Conservation (phyloP, 1,140 invertebrate genomes). For the Caerostris extrusa region DNA sequence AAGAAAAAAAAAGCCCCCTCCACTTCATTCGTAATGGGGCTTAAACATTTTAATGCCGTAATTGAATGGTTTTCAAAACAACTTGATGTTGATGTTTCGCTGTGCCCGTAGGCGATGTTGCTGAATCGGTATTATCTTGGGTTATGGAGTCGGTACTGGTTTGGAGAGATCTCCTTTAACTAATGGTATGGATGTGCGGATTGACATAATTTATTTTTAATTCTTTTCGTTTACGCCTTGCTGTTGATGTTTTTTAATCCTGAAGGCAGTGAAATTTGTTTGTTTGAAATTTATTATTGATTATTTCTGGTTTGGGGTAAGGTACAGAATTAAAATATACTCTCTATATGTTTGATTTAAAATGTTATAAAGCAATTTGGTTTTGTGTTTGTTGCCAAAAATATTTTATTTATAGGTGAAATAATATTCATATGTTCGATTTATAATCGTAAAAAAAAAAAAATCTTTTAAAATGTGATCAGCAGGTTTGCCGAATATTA, state of each 20-base stretch:
- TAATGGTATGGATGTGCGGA: conserved; percentile 32
- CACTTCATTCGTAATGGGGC: not conserved
- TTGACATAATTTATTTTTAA: conserved; percentile 34
- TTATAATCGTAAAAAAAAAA: too few relatives aligned
- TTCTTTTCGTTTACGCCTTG: not conserved
- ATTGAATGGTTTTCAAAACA: conserved; percentile 50
- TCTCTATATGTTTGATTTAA: too few relatives aligned
- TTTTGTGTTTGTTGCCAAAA: too few relatives aligned
- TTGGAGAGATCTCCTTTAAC: not conserved
- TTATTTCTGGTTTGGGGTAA: not conserved
- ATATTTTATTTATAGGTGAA: too few relatives aligned
- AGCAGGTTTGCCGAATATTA: too few relatives aligned
- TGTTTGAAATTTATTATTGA: not conserved
- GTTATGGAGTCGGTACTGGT: not conserved
- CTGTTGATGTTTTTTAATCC: not conserved
- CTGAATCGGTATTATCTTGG: not conserved
- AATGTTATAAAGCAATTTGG: too few relatives aligned
- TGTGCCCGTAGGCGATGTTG: not conserved
- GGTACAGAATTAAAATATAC: not conserved
- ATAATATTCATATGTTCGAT: too few relatives aligned
- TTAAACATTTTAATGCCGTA: conserved; percentile 39
- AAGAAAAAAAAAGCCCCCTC: not conserved
- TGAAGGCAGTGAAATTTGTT: not conserved
- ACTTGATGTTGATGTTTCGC: conserved; percentile 16
- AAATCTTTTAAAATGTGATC: too few relatives aligned